Conservation (phyloP, 23 tunicate species). For the Ascidia mentula region DNA sequence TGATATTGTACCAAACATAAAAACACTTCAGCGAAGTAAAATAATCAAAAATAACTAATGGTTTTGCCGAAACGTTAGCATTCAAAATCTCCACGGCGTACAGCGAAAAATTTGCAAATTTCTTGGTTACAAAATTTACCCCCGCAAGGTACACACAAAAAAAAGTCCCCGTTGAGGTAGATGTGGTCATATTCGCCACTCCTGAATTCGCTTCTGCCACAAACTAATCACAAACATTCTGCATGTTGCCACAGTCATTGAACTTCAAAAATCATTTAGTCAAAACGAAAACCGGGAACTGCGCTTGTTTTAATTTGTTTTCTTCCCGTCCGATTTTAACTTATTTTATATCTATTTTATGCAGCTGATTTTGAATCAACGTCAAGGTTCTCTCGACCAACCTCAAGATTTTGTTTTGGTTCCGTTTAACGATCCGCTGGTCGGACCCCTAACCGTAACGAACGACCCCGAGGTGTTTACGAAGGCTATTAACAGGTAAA, state of each 20-base stretch:
- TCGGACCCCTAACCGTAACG: conserved; percentile 49
- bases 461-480: conserved; percentile 25
- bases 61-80: too few relatives aligned
- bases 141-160: too few relatives aligned
- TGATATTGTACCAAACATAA: too few relatives aligned
- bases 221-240: too few relatives aligned
- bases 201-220: too few relatives aligned
- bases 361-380: conserved; percentile 42
- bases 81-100: too few relatives aligned
- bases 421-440: conserved; percentile 64
- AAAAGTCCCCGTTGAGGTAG: too few relatives aligned
- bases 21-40: too few relatives aligned
- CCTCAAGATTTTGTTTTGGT: conserved; percentile 48
- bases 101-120: too few relatives aligned
- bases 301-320: neutral
- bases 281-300: neutral
- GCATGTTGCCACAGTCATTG: neutral
- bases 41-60: too few relatives aligned
- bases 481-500: conserved; percentile 35
- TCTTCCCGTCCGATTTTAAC: neutral
- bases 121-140: too few relatives aligned
- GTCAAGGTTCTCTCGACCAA: conserved; percentile 41
- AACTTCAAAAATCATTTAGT: neutral
- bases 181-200: too few relatives aligned
- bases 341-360: neutral